Evolutionary conservation across 2,113 vertebrate genomes (phyloP).

Genomic region (Calidris pugnax): DNA sequence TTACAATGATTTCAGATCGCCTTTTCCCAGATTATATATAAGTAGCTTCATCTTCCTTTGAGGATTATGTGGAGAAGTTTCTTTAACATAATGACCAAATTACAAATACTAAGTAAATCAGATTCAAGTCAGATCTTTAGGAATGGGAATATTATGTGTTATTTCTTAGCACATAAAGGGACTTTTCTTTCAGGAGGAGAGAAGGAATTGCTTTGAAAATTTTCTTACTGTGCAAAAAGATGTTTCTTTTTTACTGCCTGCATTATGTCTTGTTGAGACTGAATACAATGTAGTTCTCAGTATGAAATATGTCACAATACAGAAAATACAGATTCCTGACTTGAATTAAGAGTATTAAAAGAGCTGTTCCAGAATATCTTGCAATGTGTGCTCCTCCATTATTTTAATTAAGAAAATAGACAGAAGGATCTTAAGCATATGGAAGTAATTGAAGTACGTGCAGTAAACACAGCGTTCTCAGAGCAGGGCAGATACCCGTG

Average conservation of each 20-base stretch:
- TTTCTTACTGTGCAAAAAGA: neutral
- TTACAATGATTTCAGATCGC: neutral
- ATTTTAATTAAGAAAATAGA: constrained; percentile 16
- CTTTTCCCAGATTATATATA: neutral
- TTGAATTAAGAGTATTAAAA: neutral
- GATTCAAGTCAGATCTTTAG: neutral
- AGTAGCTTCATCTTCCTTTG: neutral
- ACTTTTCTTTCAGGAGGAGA: neutral
- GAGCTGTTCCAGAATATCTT: neutral
- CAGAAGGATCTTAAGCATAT: neutral
- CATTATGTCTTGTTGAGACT: neutral
- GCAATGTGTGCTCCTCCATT: neutral
- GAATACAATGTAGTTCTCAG: neutral
- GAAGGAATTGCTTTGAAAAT: neutral
- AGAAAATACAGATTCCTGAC: neutral
- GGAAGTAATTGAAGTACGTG: neutral
- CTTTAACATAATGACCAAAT: neutral
- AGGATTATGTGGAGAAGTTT: neutral
- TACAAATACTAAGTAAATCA: neutral
- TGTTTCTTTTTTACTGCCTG: neutral
- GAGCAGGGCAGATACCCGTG: neutral
- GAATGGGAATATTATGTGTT: neutral
- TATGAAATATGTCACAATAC: neutral
- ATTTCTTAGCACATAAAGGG: neutral
- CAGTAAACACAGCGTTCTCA: neutral